These are phyloP conservation scores for Gambusia yucatana DNA, from an alignment of 2,797 vertebrate genomes.

Conservation along the genomic window DNA sequence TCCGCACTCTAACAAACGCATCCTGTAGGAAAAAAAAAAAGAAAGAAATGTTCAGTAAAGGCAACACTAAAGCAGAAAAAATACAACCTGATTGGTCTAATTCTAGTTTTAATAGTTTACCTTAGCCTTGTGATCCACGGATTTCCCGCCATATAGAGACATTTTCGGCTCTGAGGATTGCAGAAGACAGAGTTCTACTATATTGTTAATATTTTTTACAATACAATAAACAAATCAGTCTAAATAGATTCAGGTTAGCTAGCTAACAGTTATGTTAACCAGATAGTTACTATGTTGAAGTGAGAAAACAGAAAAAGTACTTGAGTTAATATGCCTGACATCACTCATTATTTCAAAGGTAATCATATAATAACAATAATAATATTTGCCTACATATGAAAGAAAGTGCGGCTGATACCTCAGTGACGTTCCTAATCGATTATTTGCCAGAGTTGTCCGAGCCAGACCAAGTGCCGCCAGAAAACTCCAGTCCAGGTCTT, in stretches of 20 bases:
- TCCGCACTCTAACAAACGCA: slow-evolving; percentile 85
- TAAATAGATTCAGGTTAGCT: not conserved
- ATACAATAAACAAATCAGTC: not conserved
- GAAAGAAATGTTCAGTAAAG: not conserved
- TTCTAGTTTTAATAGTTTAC: slow-evolving; percentile 8
- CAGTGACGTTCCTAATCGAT: not conserved
- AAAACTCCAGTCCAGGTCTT: slow-evolving; percentile 14
- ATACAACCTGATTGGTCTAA: not conserved
- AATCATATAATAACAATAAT: not conserved
- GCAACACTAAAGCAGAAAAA: not conserved
- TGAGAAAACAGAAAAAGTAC: not conserved
- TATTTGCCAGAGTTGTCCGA: not conserved
- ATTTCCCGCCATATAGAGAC: slow-evolving; percentile 24
- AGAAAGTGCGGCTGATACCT: not conserved
- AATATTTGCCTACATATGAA: not conserved
- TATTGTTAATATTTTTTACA: not conserved
- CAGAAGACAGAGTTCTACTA: not conserved
- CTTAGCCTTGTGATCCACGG: not conserved
- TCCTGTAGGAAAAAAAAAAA: slow-evolving; percentile 52
- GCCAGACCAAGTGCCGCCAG: not conserved
- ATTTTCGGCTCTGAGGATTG: slow-evolving; percentile 15
- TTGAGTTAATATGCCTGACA: not conserved
- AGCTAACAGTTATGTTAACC: not conserved
- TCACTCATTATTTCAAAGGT: not conserved
- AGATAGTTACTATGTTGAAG: not conserved